Evolutionary conservation across 2,113 vertebrate species (phyloP).

Genomic region (Clarias magur): DNA sequence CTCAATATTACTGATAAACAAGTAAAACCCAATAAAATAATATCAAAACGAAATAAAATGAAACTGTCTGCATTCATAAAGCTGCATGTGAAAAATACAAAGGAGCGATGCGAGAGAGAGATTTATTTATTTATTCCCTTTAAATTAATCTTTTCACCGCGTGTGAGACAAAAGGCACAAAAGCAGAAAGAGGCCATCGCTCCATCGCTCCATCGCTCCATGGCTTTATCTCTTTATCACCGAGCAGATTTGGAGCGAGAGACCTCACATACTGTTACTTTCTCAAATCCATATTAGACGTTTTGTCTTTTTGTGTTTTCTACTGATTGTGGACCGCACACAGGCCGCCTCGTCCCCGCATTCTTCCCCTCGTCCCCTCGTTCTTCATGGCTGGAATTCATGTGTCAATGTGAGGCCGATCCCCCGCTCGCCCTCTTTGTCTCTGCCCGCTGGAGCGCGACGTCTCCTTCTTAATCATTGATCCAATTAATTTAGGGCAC

Average conservation of each 20-base stretch:
- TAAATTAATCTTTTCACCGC: constrained; percentile 25
- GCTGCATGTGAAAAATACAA: neutral
- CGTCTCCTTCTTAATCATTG: constrained; percentile 62
- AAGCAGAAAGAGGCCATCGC: constrained; percentile 30
- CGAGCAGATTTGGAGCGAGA: neutral
- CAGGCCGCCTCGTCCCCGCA: constrained; percentile 14
- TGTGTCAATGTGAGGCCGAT: constrained; percentile 48
- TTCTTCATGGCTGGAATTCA: constrained; percentile 44
- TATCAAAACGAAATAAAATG: too few species aligned
- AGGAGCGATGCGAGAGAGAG: neutral
- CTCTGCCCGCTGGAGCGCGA: constrained; percentile 58
- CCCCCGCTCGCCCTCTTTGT: constrained; percentile 48
- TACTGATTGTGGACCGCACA: constrained; percentile 54
- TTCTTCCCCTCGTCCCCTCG: constrained; percentile 29
- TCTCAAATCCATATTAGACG: constrained; percentile 51
- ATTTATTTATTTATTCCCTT: constrained; percentile 38
- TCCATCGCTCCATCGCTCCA: neutral
- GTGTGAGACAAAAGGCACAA: constrained; percentile 26
- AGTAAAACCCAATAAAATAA: too few species aligned
- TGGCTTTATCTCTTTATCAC: neutral
- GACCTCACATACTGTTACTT: constrained; percentile 49
- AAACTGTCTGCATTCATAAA: neutral
- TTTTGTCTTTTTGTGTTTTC: constrained; percentile 31
- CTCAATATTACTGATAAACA: neutral
- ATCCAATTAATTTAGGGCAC: constrained; percentile 63